phyloP scores from a whole-genome alignment of 2,113 vertebrate genomes.

The Otocyon megalotis region DNA sequence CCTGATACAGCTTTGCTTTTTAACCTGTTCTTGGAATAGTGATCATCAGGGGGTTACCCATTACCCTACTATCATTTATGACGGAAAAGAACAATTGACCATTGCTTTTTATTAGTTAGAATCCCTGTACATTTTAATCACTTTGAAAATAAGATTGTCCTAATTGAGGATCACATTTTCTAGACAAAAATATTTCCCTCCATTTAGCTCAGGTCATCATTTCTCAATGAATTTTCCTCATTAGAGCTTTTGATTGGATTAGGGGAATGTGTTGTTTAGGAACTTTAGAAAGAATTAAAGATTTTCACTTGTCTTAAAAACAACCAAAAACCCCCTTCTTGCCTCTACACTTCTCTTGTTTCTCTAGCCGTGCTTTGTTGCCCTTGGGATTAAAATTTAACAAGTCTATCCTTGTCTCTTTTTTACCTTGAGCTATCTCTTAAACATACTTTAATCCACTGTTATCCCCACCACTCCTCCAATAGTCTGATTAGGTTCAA shows the following conservation, averaged over 20 bases:
- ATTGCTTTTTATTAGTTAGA: not conserved
- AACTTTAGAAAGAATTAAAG: not conserved
- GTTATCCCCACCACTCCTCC: not conserved
- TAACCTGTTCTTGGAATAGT: not conserved
- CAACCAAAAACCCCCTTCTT: not conserved
- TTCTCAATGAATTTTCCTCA: not conserved
- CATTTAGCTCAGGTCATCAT: not conserved
- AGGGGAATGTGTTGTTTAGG: not conserved
- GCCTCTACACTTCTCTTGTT: not conserved
- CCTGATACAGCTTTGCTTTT: not conserved
- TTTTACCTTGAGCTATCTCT: not conserved
- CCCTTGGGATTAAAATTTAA: not conserved
- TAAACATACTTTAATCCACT: not conserved
- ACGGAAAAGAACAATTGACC: not conserved
- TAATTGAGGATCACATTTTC: slow-evolving; percentile 32
- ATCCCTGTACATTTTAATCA: not conserved
- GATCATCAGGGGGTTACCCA: not conserved
- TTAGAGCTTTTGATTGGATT: slow-evolving; percentile 17
- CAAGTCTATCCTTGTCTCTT: not conserved
- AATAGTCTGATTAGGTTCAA: not conserved
- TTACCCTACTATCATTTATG: not conserved
- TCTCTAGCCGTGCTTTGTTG: not conserved
- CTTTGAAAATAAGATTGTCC: not conserved
- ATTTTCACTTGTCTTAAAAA: slow-evolving; percentile 17
- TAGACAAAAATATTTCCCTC: slow-evolving; percentile 12